Conservation (phyloP, 2,113 vertebrate species). For the Orycteropus afer region DNA sequence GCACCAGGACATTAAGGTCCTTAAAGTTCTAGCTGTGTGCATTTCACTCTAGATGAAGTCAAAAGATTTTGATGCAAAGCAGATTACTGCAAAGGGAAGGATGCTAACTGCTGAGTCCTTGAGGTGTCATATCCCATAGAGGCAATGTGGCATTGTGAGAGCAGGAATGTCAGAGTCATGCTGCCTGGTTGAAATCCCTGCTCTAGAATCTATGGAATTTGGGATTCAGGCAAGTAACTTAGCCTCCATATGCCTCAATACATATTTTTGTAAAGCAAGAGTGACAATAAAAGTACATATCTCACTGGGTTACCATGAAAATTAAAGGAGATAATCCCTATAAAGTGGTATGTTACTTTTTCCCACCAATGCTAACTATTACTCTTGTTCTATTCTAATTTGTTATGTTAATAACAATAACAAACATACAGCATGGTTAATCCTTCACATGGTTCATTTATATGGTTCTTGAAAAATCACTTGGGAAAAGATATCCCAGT, state of each 20-base stretch:
- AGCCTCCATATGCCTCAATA: neutral
- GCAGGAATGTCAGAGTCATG: neutral
- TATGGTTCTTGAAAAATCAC: neutral
- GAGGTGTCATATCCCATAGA: accelerated
- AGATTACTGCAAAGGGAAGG: neutral
- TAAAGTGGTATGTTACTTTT: neutral
- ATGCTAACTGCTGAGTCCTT: neutral
- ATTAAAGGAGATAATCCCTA: neutral
- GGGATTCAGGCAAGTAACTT: neutral
- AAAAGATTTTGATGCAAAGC: constrained; percentile 9
- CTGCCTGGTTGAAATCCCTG: neutral
- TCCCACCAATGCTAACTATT: neutral
- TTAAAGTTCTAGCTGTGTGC: neutral
- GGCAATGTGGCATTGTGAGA: neutral
- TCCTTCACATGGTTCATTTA: neutral
- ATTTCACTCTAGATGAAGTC: neutral
- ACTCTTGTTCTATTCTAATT: no score
- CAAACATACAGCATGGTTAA: neutral
- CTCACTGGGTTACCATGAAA: neutral
- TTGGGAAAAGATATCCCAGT: neutral
- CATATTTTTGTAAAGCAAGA: neutral
- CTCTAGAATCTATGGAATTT: neutral
- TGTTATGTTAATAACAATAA: neutral
- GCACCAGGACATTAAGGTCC: neutral
- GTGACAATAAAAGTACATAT: neutral